Base-by-base conservation (phyloP, 2,113 vertebrate species). In the Pteropus alecto region DNA sequence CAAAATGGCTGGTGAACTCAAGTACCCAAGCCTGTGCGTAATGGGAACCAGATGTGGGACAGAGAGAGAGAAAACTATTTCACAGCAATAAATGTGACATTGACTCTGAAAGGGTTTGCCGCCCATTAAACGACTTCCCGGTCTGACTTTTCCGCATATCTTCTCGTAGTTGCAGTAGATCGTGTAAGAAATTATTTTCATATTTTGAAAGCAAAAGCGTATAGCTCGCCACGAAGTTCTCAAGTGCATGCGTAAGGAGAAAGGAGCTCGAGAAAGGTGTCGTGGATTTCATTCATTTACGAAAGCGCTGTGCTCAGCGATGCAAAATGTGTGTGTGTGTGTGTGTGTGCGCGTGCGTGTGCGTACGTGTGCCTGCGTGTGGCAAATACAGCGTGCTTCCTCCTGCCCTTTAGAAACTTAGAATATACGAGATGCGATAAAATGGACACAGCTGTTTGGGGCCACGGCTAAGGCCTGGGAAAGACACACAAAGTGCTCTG, bases 11-110 rank as follows among this genome's bases (percentile, higher is more conserved):
- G 63, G 94, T 94, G 93, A 94, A 96, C 87, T 95, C 95, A 96
- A 97, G 97, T 95, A 97, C 95, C 96, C 96, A 96, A 63, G 90
- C 94, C 96, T 82, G 95, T 93, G 76, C 1, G 54, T 98, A 98
- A 98, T 97, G 97, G 92, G 94, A 97, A 96, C 92, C 98, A 98
- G 96, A 88, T 94, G 92, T 94, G 87, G 90, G 84, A 30, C 26
- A 93, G 94, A 95, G 96, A 97, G 96, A 97, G 95, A 96, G 88
- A 97, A 95, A 98, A 97, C 97, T 87, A 97, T 91, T 96, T 67
- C 96, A 84, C 48, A 68, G 93, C 96, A 97, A 91, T 97, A 84
- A 97, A 97, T 89, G 95, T 97, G 98, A 97, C 97, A 97, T 94
- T 90, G 98, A 95, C 93, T 97, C 89, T 97, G 96, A 92, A 93